Conservation (phyloP, 2,113 vertebrate species). For the Bagarius yarrelli region DNA sequence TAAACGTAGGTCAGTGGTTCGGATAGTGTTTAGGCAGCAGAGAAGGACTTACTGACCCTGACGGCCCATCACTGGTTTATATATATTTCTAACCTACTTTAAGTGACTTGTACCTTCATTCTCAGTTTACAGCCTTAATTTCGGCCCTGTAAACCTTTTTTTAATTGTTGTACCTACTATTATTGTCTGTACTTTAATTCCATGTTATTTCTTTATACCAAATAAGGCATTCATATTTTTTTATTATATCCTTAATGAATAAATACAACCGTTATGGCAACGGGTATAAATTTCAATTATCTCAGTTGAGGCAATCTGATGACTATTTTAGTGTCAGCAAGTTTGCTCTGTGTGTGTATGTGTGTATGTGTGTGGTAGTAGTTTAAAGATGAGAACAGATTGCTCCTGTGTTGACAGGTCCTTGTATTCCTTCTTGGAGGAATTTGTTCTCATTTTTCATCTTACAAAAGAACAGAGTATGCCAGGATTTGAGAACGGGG, state of each 20-base stretch:
- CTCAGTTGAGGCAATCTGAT: background rate
- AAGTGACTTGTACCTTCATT: too few species aligned
- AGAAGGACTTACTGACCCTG: too few species aligned
- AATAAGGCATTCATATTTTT: background rate
- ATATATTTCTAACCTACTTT: too few species aligned
- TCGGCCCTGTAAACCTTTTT: too few species aligned
- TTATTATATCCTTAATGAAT: too few species aligned
- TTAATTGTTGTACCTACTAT: too few species aligned
- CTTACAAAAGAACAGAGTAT: background rate
- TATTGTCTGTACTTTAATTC: too few species aligned
- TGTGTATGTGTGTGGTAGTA: background rate
- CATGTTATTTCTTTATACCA: background rate
- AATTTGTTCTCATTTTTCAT: background rate
- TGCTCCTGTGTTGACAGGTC: background rate
- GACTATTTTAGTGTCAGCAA: background rate
- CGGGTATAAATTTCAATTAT: background rate
- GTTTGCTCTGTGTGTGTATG: background rate
- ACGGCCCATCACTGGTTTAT: too few species aligned
- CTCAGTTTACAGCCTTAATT: too few species aligned
- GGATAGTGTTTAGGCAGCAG: too few species aligned
- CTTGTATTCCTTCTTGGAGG: background rate
- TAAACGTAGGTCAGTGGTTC: too few species aligned
- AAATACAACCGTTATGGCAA: background rate
- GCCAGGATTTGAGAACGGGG: background rate
- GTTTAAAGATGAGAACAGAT: conserved; percentile 2